Evolutionary conservation across 2,888 invertebrate genomes (phyloP).

Genomic region (Lycophotia porphyrea): DNA sequence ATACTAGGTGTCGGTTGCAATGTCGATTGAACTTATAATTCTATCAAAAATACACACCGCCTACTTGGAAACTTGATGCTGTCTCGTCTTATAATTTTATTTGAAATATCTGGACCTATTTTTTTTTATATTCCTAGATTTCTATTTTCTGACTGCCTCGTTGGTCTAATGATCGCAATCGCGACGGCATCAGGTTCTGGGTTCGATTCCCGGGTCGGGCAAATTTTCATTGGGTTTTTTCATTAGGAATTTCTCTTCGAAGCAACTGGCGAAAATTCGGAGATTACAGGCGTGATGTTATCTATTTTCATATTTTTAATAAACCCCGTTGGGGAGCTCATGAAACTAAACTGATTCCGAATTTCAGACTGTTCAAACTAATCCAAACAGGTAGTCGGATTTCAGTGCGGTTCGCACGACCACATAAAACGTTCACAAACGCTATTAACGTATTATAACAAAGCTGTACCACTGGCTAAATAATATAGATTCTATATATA

Average conservation of each 20-base stretch:
- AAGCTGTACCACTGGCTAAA: neutral
- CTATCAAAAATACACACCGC: neutral
- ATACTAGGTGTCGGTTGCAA: neutral
- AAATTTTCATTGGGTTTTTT: neutral
- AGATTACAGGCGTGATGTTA: too few species aligned
- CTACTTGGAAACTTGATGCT: too few species aligned
- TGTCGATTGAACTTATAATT: neutral
- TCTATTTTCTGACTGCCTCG: too few species aligned
- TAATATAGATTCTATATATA: neutral
- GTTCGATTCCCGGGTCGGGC: neutral
- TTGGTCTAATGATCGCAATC: too few species aligned
- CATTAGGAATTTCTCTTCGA: too few species aligned
- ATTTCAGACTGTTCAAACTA: constrained; percentile 37
- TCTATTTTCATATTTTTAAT: neutral
- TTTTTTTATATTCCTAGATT: neutral
- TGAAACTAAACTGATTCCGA: constrained; percentile 11
- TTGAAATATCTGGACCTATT: neutral
- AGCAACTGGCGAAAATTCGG: too few species aligned
- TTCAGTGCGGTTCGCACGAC: constrained; percentile 28
- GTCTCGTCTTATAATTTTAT: neutral
- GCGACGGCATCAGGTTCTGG: too few species aligned
- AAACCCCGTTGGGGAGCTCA: neutral
- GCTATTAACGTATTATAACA: constrained; percentile 4
- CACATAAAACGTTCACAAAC: constrained; percentile 30
- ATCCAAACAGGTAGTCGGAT: constrained; percentile 21